Evolutionary conservation across 2,113 vertebrate genomes (phyloP), one percentile per base, ranked within the genome.

Genomic region (Esox niger): DNA sequence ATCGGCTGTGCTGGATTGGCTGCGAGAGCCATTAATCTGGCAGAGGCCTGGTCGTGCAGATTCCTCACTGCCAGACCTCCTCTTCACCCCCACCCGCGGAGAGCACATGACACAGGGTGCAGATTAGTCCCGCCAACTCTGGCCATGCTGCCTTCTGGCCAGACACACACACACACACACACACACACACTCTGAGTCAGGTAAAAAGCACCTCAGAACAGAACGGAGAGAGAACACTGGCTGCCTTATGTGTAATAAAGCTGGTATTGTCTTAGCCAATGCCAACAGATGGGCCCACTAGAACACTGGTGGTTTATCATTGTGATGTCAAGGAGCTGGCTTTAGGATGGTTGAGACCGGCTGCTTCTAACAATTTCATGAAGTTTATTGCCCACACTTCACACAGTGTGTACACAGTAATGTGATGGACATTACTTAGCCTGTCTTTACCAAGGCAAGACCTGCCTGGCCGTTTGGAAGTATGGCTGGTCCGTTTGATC

Each of bases 1-100:
- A 21, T 71, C 29, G 1, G 69, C 54, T 70, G 60, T 23, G 6
- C 46, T 68, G 78, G 80, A 90, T 88, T 88, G 84, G 83, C 76
- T 38, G 64, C 8, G 52, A 68, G 75, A 72, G 73, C 33, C 68
- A 69, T 79, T 88, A 82, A 84, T 82, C 82, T 79, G 71, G 66
- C 69, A 69, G 66, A 66, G 71, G 73, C 73, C 23, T 66, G 74
- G 31, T 60, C 71, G 70, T 70, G 69, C 78, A n/a, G 62, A 70
- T 78, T 63, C 33, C 54, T 29, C 32, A 15, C 33, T 43, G 62
- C 43, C 27, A 30, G 27, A 56, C 9, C 17, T 54, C 20, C 33
- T 26, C n/a, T 61, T 3, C 30, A 61, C 56, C 26, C 54, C 13
- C 68, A 10, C 56, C 63, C 52, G 66, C 21, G 23, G 68, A 57